Evolutionary conservation across 2,113 vertebrate genomes (phyloP), one percentile per base, ranked within the genome.

Genomic region (Ivindomyrus marchei): DNA sequence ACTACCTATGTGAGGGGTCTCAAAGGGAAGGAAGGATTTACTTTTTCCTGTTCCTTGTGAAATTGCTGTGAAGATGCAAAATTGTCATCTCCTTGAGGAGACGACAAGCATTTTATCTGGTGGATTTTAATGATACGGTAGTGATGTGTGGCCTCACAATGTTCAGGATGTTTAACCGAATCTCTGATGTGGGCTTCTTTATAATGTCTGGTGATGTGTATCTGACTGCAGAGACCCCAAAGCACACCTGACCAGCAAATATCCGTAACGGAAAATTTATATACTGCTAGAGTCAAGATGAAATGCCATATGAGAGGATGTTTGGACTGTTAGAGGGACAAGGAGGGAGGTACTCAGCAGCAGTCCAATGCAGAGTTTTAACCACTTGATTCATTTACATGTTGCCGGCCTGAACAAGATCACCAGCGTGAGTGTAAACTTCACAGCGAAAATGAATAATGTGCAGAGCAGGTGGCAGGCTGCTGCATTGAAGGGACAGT

Each of bases 381-480:
- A 91, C 89, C 74, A 50, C 39, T 92, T 66, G 92, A 93, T 94
- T 94, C 92, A 93, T 93, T 91, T 90, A 91, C 91, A 89, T 50
- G 56, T 45, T 62, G 50, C 27, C 91, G 45, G 62, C 84, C 36
- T 70, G 56, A 62, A 87, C 74, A 31, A n/a, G 19, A 10, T 85
- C 11, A 90, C 56, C 80, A 56, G 58, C 8, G n/a, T 89, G 74
- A 45, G 24, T 62, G 85, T 52, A 70, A 88, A 90, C 53, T 56
- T n/a, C 24, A n/a, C 7, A n/a, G 56, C 24, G 49, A 90, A 15
- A 27, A 47, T 88, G 39, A 91, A 91, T 88, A 91, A 85, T 88
- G 70, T 94, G 92, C 49, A 91, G 36, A 39, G 89, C 91, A 91
- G 90, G 93, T 94, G 94, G 93, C 93, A 92, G 90, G 92, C 89